Percentiles rank a stretch among this genome's conserved stretches.
Conservation (phyloP, 2,888 invertebrate genomes). For the Frankliniella intonsa region DNA sequence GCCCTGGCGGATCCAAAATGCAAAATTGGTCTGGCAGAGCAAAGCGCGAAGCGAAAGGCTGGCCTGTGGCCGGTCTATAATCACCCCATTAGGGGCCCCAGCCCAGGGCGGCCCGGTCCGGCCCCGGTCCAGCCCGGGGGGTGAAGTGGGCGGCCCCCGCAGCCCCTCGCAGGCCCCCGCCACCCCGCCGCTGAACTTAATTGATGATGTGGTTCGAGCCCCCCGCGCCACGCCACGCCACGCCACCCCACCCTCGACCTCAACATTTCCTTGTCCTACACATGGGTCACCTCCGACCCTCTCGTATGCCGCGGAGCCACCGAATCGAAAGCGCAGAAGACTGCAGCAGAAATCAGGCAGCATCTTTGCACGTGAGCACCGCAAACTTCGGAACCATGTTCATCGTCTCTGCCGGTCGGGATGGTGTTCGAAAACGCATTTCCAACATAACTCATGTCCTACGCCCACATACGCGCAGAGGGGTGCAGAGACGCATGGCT, state of each 20-base stretch:
- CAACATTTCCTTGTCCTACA: background rate
- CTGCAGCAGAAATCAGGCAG: no score
- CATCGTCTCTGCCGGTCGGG: no score
- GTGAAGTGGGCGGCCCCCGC: background rate
- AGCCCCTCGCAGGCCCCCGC: background rate
- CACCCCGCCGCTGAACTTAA: background rate
- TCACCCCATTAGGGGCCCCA: conserved; percentile 11
- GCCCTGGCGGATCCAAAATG: background rate
- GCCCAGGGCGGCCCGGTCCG: no score
- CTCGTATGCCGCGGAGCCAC: background rate
- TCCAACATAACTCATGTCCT: background rate
- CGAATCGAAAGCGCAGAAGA: no score
- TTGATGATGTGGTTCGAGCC: conserved; percentile 26
- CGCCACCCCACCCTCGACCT: background rate
- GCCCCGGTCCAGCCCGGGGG: background rate
- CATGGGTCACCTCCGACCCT: background rate
- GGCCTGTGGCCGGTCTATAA: conserved; percentile 13
- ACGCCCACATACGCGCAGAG: background rate
- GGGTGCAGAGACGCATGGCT: no score
- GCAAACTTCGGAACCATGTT: no score
- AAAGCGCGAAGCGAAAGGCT: background rate
- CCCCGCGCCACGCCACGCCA: background rate
- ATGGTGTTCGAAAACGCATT: no score
- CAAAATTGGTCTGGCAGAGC: background rate
- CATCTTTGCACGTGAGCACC: no score